Evolutionary conservation across 2,113 vertebrate genomes (phyloP).

Genomic region (Atrichornis clamosus): DNA sequence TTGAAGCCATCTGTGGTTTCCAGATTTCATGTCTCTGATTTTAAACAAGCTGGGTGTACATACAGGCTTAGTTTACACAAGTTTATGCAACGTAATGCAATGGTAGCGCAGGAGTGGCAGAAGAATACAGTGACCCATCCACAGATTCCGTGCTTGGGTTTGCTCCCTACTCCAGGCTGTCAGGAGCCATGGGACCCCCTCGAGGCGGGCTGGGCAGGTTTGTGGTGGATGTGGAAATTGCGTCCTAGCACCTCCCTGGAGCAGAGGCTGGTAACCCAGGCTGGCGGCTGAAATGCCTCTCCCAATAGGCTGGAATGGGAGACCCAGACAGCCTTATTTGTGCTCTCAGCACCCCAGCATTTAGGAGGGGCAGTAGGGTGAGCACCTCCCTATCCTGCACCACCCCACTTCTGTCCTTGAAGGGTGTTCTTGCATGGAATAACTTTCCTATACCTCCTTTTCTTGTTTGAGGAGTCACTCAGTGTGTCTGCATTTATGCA

Average conservation of each 20-base stretch:
- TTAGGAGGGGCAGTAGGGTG: background rate
- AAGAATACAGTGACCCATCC: rapidly evolving
- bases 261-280: background rate
- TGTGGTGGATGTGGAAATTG: background rate
- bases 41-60: background rate
- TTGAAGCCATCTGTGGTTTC: background rate
- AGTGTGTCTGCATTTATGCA: background rate
- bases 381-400: background rate
- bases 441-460: background rate
- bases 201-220: background rate
- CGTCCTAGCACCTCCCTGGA: background rate
- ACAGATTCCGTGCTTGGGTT: background rate
- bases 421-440: background rate
- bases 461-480: background rate
- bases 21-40: background rate
- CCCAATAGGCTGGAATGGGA: background rate
- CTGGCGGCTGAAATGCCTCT: background rate
- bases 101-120: background rate
- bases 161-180: background rate
- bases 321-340: rapidly evolving
- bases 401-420: background rate
- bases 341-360: background rate
- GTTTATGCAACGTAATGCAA: background rate
- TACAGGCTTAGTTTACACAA: background rate
- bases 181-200: rapidly evolving